These are phyloP conservation scores for Alouatta palliata DNA, from an alignment of 2,113 vertebrate genomes.

Conservation along the genomic window DNA sequence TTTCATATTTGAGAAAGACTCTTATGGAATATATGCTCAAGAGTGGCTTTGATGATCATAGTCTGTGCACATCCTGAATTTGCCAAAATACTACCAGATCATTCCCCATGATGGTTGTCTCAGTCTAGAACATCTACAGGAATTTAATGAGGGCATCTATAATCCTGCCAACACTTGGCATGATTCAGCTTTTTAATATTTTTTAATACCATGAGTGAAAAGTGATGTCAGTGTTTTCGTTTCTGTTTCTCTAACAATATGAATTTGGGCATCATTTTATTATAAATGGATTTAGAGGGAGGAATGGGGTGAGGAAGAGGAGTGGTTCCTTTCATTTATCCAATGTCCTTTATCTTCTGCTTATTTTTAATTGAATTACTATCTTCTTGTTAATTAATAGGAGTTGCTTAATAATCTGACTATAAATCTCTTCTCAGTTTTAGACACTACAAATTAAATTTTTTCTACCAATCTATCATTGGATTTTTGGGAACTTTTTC, in stretches of 20 bases:
- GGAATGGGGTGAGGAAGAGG: not conserved
- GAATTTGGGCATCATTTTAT: slow-evolving; percentile 12
- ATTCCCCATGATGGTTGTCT: not conserved
- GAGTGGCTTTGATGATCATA: not conserved
- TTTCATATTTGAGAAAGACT: not conserved
- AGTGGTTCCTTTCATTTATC: not conserved
- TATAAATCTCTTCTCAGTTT: not conserved
- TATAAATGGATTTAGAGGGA: not conserved
- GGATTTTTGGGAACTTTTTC: not conserved
- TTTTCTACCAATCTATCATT: not conserved
- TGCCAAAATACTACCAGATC: not conserved
- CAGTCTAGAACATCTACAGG: not conserved
- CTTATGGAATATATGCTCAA: no score
- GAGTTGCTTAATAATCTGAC: not conserved
- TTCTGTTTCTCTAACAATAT: slow-evolving; percentile 18
- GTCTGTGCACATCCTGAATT: not conserved
- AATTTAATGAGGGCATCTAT: not conserved
- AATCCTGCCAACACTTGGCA: not conserved
- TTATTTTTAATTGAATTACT: not conserved
- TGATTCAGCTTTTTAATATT: slow-evolving; percentile 43
- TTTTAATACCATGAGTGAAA: slow-evolving; percentile 27
- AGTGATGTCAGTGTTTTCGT: slow-evolving; percentile 51
- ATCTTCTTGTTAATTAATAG: not conserved
- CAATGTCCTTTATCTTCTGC: not conserved
- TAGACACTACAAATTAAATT: not conserved